Evolutionary conservation across 2,113 vertebrate species (phyloP), one percentile per base, ranked within the genome.

Genomic region (Apodemus sylvaticus): DNA sequence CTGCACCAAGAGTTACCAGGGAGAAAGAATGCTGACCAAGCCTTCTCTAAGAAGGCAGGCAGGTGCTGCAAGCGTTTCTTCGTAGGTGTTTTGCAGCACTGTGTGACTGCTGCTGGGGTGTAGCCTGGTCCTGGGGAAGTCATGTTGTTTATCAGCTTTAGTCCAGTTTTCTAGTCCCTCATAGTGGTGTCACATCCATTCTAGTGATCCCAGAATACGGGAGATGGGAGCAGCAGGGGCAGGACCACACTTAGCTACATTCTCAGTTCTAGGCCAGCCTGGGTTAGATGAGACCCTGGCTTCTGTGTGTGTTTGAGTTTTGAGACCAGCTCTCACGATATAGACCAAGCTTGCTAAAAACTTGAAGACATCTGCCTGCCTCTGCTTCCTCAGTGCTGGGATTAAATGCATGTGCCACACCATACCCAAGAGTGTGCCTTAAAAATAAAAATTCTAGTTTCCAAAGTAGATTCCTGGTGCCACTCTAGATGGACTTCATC

Each of bases 401-500:
- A 83, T 83, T 62, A 39, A 64, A 31, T 83, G n/a, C n/a, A 64
- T 3, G 81, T 83, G 81, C n/a, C n/a, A 20, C n/a, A 20, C n/a
- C 31, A n/a, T 22, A n/a, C 64, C 31, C 17, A 70, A n/a, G 45
- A 8, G 9, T 20, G 22, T 26, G 31, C 45, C 62, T 68, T 36
- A 48, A 68, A 86, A 66, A 48, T 66, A 36, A 36, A 55, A n/a
- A 55, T 73, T 29, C 34, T 20, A 76, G 26, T 60, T 94, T 62
- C 51, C 51, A 79, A 8, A 58, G 88, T 92, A 48, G 68, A 78
- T 91, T 19, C 89, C 76, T 89, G 85, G 48, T 94, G 68, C 90
- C 83, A 92, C 89, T 81, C 48, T 66, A 51, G 68, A 53, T 96
- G 74, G 81, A 90, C 36, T 88, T n/a, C 86, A 53, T 86, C 48